Conservation (phyloP, 2,113 vertebrate species). For the Elephas maximus region DNA sequence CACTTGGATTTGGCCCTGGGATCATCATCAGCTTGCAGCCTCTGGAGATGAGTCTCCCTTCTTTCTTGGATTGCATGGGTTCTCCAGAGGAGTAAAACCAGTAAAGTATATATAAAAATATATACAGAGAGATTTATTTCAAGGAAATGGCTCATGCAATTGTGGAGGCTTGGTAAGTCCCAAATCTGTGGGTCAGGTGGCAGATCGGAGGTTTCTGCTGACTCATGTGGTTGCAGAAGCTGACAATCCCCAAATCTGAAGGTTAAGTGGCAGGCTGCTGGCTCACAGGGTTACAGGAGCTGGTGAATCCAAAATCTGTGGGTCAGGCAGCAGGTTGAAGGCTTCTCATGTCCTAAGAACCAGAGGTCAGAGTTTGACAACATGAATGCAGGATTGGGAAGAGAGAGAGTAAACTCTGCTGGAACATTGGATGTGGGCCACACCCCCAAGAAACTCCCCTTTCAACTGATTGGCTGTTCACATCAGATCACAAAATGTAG, state of each 20-base stretch:
- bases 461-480: not conserved
- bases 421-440: not conserved
- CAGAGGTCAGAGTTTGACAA: not conserved
- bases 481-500: not conserved
- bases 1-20: not conserved
- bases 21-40: not conserved
- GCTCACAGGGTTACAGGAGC: too few relatives aligned
- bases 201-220: too few relatives aligned
- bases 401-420: not conserved
- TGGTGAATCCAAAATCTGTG: too few relatives aligned
- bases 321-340: not conserved
- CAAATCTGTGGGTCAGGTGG: too few relatives aligned
- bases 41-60: not conserved
- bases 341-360: not conserved
- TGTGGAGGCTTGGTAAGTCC: too few relatives aligned
- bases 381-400: not conserved
- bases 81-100: not conserved
- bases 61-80: not conserved
- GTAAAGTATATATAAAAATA: not conserved
- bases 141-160: too few relatives aligned
- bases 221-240: too few relatives aligned
- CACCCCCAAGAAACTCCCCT: not conserved
- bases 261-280: too few relatives aligned
- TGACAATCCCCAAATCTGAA: too few relatives aligned
- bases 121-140: too few relatives aligned